A percentile compares a stretch with the other conserved stretches of the same genome.
These are phyloP conservation scores for Leucania comma DNA, from an alignment of 2,888 invertebrate genomes.

Conservation along the genomic window DNA sequence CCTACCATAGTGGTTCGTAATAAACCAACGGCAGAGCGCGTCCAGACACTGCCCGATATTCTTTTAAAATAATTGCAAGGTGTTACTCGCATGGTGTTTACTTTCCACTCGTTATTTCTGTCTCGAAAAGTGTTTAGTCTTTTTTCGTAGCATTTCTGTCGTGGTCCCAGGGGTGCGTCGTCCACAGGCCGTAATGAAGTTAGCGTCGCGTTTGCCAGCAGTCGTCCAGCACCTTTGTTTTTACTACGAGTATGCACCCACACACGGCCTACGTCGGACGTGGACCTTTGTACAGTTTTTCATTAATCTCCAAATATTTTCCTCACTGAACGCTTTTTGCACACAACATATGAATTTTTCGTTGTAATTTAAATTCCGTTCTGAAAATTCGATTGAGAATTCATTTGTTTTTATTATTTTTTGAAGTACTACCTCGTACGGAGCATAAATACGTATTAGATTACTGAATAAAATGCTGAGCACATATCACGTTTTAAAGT, in stretches of 20 bases:
- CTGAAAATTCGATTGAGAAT: background rate
- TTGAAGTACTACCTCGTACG: background rate
- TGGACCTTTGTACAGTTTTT: constrained; percentile 19
- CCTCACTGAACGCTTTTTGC: constrained; percentile 6
- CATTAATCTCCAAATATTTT: constrained; percentile 34
- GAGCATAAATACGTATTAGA: background rate
- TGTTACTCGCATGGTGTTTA: background rate
- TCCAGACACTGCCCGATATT: background rate
- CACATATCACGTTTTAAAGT: constrained; percentile 28
- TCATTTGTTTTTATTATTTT: background rate
- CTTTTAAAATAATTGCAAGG: background rate
- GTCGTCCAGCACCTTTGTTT: constrained; percentile 56
- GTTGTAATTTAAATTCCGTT: background rate
- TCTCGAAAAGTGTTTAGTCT: background rate
- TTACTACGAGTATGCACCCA: constrained; percentile 12
- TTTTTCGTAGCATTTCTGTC: constrained; percentile 3
- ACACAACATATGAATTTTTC: background rate
- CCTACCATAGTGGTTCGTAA: background rate
- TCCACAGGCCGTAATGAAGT: constrained; percentile 60
- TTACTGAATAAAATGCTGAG: constrained; percentile 28
- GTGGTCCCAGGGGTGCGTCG: background rate
- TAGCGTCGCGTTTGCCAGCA: constrained; percentile 61
- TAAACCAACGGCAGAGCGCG: background rate
- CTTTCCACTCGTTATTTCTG: background rate
- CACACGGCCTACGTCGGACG: constrained; percentile 1